These are phyloP conservation scores for Sebastes wilsoni DNA, from an alignment of 2,797 vertebrate genomes.

Conservation along the genomic window DNA sequence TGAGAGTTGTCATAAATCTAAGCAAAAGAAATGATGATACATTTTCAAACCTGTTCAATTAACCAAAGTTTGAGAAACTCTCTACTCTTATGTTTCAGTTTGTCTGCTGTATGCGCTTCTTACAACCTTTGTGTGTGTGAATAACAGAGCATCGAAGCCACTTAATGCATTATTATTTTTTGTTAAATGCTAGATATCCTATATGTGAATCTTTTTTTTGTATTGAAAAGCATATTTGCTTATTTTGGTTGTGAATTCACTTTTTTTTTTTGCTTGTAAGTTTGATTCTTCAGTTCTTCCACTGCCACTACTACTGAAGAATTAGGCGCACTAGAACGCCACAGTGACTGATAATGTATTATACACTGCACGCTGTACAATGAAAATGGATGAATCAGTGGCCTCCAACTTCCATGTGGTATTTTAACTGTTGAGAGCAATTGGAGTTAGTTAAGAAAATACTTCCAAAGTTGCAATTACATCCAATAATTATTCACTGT, in stretches of 20 bases:
- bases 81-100: neutral
- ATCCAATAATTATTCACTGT: neutral
- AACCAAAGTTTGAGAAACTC: neutral
- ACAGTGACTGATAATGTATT: slow-evolving; percentile 41
- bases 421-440: neutral
- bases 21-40: neutral
- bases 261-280: neutral
- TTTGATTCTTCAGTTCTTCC: slow-evolving; percentile 16
- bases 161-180: slow-evolving; percentile 2
- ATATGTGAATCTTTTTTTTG: slow-evolving; percentile 28
- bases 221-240: neutral
- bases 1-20: neutral
- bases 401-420: neutral
- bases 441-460: neutral
- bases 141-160: slow-evolving; percentile 5
- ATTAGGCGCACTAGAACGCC: slow-evolving; percentile 22
- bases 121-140: neutral
- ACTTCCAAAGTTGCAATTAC: neutral
- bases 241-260: neutral
- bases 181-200: neutral
- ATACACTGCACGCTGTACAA: neutral
- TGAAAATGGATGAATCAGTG: neutral
- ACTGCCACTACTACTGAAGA: slow-evolving; percentile 47
- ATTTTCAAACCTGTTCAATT: neutral
- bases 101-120: slow-evolving; percentile 16